Conservation (phyloP, 2,113 vertebrate genomes). For the Tauraco erythrolophus region DNA sequence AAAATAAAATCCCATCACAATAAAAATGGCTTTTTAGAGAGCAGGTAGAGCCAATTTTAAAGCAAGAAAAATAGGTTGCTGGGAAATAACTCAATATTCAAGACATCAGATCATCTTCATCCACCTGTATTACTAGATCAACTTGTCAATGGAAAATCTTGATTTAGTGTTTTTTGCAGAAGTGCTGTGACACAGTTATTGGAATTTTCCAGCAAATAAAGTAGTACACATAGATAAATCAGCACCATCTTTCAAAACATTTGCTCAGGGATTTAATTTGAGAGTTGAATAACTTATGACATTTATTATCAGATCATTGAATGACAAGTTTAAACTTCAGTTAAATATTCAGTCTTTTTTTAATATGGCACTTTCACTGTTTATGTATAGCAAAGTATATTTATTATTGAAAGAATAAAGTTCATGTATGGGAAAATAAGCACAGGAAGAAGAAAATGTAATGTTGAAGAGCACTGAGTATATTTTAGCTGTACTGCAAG, state of each 20-base stretch:
- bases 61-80: neutral
- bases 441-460: neutral
- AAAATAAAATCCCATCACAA: constrained; percentile 1
- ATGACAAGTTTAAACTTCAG: constrained; percentile 25
- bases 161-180: neutral
- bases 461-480: neutral
- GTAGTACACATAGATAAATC: neutral
- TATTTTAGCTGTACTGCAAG: neutral
- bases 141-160: constrained; percentile 6
- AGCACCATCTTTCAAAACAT: neutral
- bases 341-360: constrained; percentile 8
- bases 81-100: constrained; percentile 34
- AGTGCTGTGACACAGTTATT: neutral
- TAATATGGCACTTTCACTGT: neutral
- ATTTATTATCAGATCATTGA: constrained; percentile 34
- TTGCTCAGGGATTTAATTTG: constrained; percentile 42
- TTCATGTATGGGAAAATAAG: neutral
- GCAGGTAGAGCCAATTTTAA: neutral
- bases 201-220: constrained; percentile 15
- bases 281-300: neutral
- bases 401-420: constrained; percentile 14
- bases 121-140: neutral
- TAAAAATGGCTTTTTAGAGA: neutral
- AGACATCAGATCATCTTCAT: neutral
- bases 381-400: neutral